Evolutionary conservation across 2,797 vertebrate species (phyloP).

Genomic region (Esox masquinongy): DNA sequence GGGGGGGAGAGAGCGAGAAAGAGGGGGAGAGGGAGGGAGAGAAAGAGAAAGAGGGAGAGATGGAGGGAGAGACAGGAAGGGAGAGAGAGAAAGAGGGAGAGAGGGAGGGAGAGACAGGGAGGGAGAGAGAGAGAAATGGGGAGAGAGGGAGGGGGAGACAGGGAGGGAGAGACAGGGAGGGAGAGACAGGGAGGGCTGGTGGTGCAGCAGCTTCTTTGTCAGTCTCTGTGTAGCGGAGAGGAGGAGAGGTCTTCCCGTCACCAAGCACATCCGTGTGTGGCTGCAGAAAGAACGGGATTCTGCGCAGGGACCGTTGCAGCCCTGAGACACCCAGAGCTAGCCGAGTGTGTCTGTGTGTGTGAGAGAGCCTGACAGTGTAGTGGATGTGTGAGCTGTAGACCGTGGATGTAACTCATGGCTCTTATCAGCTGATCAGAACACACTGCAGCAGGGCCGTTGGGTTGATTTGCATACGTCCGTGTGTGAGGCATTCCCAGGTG

Average conservation of each 20-base stretch:
- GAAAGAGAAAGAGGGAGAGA: slow-evolving; percentile 36
- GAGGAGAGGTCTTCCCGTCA: not conserved
- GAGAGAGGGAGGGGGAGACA: slow-evolving; percentile 36
- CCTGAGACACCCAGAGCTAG: slow-evolving; percentile 13
- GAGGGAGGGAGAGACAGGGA: slow-evolving; percentile 35
- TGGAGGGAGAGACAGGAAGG: too few species aligned
- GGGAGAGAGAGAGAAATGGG: slow-evolving; percentile 27
- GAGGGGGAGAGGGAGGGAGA: slow-evolving; percentile 30
- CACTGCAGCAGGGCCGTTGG: slow-evolving; percentile 36
- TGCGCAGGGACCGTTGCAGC: slow-evolving; percentile 23
- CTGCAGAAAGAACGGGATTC: not conserved
- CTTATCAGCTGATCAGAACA: slow-evolving; percentile 8
- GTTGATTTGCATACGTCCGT: slow-evolving; percentile 23
- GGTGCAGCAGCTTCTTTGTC: not conserved
- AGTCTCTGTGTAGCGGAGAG: not conserved
- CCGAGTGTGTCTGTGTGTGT: not conserved
- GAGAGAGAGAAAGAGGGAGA: slow-evolving; percentile 36
- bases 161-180: too few species aligned
- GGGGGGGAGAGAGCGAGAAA: slow-evolving; percentile 28
- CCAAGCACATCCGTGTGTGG: slow-evolving; percentile 8
- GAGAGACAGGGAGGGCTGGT: slow-evolving; percentile 30
- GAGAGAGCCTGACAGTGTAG: not conserved
- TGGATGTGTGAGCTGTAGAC: not conserved
- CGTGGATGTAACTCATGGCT: not conserved
- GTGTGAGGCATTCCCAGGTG: slow-evolving; percentile 59